Evolutionary conservation across 1,140 invertebrate genomes (phyloP).

Genomic region (Drosophila bocki): DNA sequence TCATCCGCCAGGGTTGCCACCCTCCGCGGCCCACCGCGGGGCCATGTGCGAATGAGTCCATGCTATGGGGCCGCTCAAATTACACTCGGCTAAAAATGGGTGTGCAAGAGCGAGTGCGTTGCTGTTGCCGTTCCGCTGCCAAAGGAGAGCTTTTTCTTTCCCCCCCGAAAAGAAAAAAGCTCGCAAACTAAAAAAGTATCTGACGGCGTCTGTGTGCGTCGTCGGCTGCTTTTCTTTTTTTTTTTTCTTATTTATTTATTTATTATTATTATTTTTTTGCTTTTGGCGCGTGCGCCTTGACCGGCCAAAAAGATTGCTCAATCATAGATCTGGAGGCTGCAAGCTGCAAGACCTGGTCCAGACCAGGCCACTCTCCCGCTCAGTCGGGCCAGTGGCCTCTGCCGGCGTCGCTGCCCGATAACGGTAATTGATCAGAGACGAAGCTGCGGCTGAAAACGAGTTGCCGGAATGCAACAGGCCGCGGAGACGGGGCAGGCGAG

Average conservation of each 20-base stretch:
- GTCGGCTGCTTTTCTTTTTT: conserved; percentile 10
- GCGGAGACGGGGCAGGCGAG: neutral
- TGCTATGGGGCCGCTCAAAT: conserved; percentile 82
- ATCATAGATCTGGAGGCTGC: conserved; percentile 51
- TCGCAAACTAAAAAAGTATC: conserved; percentile 24
- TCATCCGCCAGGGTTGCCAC: conserved; percentile 27
- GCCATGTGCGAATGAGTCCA: conserved; percentile 77
- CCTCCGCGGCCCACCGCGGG: conserved; percentile 21
- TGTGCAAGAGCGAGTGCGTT: conserved; percentile 72
- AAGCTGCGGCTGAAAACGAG: conserved; percentile 62
- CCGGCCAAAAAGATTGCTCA: conserved; percentile 60
- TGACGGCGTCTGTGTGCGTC: conserved; percentile 13
- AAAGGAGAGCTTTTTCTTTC: conserved; percentile 52
- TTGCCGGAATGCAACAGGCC: conserved; percentile 70
- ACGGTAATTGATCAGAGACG: conserved; percentile 66
- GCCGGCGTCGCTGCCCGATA: conserved; percentile 55
- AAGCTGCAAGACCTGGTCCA: conserved; percentile 24
- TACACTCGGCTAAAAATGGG: conserved; percentile 85
- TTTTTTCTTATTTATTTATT: conserved; percentile 19
- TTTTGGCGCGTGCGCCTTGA: conserved; percentile 68
- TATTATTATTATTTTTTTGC: conserved; percentile 1
- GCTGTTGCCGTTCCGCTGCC: conserved; percentile 13
- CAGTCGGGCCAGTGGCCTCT: conserved; percentile 38
- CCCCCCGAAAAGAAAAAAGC: conserved; percentile 36
- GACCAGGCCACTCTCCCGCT: conserved; percentile 21